These are phyloP conservation scores for Parotia lawesii DNA, from an alignment of 2,113 vertebrate genomes.

Conservation along the genomic window DNA sequence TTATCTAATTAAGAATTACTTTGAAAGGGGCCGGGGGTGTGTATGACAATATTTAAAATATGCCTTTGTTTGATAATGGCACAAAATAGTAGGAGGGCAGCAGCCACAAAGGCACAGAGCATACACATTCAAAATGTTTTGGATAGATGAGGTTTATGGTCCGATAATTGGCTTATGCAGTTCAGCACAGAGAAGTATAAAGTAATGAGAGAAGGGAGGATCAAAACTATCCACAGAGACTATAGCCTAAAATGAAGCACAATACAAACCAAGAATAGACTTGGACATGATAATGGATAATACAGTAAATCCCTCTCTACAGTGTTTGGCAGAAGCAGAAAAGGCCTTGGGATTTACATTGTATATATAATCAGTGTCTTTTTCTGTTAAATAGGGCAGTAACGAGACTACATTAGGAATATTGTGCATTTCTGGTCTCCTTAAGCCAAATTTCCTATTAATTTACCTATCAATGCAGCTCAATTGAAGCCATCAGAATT, in stretches of 20 bases:
- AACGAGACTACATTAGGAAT: conserved; percentile 22
- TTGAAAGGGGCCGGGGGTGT: conserved; percentile 17
- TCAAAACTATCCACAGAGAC: conserved; percentile 65
- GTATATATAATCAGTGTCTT: conserved; percentile 51
- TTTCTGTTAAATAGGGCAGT: conserved; percentile 56
- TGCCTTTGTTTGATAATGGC: conserved; percentile 53
- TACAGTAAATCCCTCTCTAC: conserved; percentile 56
- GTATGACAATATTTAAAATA: conserved; percentile 54
- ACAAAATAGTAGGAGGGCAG: conserved; percentile 57
- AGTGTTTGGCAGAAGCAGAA: conserved; percentile 56
- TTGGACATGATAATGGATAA: conserved; percentile 63
- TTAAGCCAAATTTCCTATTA: conserved; percentile 12
- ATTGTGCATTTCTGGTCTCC: background rate
- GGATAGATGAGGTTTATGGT: conserved; percentile 63
- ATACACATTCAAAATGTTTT: conserved; percentile 48
- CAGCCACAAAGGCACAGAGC: conserved; percentile 54
- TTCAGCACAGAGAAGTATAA: conserved; percentile 45
- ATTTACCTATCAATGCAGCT: background rate
- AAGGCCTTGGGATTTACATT: conserved; percentile 59
- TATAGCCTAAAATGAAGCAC: conserved; percentile 56
- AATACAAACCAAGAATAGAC: conserved; percentile 69
- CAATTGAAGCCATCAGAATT: background rate
- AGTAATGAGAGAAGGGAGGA: conserved; percentile 62
- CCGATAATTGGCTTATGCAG: conserved; percentile 63
- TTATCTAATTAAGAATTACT: conserved; percentile 63